Base-by-base conservation (phyloP, 30 jellyfish, hydroid and myxozoan genomes). In the Hydractinia symbiolongicarpus region DNA sequence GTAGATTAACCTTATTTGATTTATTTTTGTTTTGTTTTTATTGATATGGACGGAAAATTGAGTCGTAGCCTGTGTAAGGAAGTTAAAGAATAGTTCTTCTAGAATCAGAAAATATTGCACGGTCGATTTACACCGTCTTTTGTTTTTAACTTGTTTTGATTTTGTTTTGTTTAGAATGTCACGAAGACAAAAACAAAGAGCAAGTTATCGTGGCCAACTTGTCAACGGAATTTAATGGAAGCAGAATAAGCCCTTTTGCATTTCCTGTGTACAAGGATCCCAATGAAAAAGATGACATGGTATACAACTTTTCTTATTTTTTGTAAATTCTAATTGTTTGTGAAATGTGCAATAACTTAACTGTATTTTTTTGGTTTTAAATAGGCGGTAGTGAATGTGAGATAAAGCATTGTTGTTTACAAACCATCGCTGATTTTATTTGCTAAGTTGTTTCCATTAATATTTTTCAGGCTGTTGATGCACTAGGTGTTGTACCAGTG, bases 261-360 rank as follows among this genome's bases (percentile, higher is more conserved):
- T 87, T 81, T 79, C 95, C 95, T 50, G 91, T 81, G 44, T 87
- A 74, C 56, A 78, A 71, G 49, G 88, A 87, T 54, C 91, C 91
- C n/a, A 55, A 74, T 9, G 40, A 40, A 49, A 82, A 82, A 77
- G 91, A 81, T 53, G 95, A 87, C 50, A 87, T 87, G 95, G 95
- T 87, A 61, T 7, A 51, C 9, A 44, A 6, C 19, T 58, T 13
- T 64, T 6, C 9, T 13, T 58, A 21, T 8, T 44, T 76, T 20
- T 76, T 15, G 14, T 68, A 10, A 49, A 11, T 11, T 15, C 78
- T 11, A 11, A 4, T 20, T 10, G 78, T 15, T 20, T 68, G n/a
- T 58, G 69, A 58, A 11, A 68, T 68, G 15, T 68, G 54, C 50
- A 11, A 11, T 68, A 30, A 68, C 78, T 68, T 68, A 68, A 10